These are phyloP conservation scores for Tor tambroides DNA, from an alignment of 2,113 vertebrate genomes.

Conservation along the genomic window DNA sequence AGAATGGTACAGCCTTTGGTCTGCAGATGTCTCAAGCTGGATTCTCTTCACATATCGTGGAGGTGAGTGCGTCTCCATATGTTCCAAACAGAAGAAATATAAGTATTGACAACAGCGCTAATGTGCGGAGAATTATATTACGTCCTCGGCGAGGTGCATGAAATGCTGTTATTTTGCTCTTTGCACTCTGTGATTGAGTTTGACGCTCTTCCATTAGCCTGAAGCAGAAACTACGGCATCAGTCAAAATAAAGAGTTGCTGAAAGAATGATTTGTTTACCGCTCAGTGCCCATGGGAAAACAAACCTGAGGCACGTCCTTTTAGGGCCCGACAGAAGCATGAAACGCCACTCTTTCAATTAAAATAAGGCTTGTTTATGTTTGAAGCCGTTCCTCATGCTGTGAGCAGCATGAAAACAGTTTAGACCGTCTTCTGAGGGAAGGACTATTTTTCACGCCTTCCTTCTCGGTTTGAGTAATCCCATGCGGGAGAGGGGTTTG, in stretches of 20 bases:
- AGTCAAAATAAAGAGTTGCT: slow-evolving; percentile 25
- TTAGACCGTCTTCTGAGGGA: neutral
- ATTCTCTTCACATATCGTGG: slow-evolving; percentile 94
- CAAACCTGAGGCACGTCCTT: slow-evolving; percentile 6
- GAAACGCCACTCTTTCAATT: neutral
- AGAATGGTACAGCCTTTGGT: slow-evolving; percentile 89
- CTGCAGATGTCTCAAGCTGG: slow-evolving; percentile 98
- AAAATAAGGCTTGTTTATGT: neutral
- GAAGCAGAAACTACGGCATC: neutral
- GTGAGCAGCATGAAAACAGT: neutral
- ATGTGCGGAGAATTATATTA: slow-evolving; percentile 23
- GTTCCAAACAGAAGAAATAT: neutral
- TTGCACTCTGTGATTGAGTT: neutral
- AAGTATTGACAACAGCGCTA: slow-evolving; percentile 24
- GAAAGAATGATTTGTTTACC: slow-evolving; percentile 5
- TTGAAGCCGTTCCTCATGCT: slow-evolving; percentile 20
- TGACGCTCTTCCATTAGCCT: slow-evolving; percentile 33
- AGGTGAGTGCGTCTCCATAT: slow-evolving; percentile 78
- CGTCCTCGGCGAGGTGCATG: neutral
- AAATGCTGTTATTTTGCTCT: slow-evolving; percentile 40
- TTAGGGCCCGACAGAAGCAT: neutral
- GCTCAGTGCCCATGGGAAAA: neutral
- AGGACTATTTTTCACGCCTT: neutral
- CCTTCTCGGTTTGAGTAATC: neutral
- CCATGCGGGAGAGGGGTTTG: neutral